Conservation (phyloP, 2,888 invertebrate genomes). For the Melieria picta region DNA sequence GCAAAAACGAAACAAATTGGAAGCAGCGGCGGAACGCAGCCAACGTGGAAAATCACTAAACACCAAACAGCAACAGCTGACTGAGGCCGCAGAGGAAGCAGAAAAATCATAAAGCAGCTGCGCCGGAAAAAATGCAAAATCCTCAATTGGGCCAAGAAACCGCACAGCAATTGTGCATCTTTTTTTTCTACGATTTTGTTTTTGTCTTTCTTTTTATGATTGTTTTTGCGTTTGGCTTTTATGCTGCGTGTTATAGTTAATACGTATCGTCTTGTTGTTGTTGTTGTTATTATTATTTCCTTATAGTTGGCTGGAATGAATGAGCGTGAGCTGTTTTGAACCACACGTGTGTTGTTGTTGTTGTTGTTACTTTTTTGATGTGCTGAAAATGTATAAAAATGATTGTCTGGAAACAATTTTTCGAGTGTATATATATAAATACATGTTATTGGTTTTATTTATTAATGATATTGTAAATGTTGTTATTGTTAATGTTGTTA, state of each 20-base stretch:
- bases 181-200: neutral
- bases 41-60: too few species aligned
- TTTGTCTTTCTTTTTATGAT: neutral
- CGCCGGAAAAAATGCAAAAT: neutral
- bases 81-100: neutral
- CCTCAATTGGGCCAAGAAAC: slow-evolving; percentile 3
- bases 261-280: neutral
- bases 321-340: neutral
- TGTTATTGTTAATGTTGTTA: too few species aligned
- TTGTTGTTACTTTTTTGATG: neutral
- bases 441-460: too few species aligned
- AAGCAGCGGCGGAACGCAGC: too few species aligned
- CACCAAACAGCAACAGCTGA: too few species aligned
- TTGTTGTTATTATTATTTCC: neutral
- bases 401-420: too few species aligned
- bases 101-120: neutral
- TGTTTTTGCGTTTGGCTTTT: neutral
- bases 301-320: neutral
- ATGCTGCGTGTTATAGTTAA: neutral
- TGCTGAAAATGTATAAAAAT: neutral
- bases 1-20: too few species aligned
- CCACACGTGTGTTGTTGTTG: neutral
- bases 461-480: too few species aligned
- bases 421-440: too few species aligned
- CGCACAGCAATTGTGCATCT: neutral